Evolutionary conservation across 1,140 invertebrate genomes (phyloP).

Genomic region (Orius insidiosus): DNA sequence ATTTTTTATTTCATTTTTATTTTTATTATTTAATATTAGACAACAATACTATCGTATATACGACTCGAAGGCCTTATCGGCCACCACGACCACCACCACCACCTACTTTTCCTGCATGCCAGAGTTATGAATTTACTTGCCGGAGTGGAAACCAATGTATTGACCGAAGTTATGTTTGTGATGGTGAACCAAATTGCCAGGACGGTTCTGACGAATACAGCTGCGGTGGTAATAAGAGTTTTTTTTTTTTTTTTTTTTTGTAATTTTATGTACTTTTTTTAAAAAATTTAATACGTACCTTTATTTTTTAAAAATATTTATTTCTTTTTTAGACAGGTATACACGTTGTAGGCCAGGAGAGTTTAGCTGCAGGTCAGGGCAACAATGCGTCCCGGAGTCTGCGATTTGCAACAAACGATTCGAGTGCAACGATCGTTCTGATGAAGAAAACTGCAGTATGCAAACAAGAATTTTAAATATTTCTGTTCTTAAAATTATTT

Average conservation of each 20-base stretch:
- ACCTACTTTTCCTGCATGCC: slow-evolving; percentile 22
- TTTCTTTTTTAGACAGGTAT: slow-evolving; percentile 25
- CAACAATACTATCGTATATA: too few species aligned
- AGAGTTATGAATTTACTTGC: slow-evolving; percentile 34
- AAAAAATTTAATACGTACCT: too few species aligned
- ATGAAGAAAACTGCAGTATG: slow-evolving; percentile 37
- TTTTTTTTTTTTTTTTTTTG: too few species aligned
- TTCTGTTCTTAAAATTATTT: too few species aligned
- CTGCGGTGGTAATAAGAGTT: slow-evolving; percentile 14
- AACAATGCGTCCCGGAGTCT: slow-evolving; percentile 22
- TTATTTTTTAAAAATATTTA: too few species aligned
- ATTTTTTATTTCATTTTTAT: too few species aligned
- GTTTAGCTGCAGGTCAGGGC: slow-evolving; percentile 35
- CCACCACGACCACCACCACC: too few species aligned
- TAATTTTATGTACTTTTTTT: too few species aligned
- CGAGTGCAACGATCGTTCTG: slow-evolving; percentile 80
- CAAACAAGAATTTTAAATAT: too few species aligned
- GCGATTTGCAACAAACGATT: slow-evolving; percentile 70
- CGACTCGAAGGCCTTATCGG: too few species aligned
- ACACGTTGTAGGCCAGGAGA: slow-evolving; percentile 33
- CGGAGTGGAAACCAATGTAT: slow-evolving; percentile 30
- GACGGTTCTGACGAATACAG: slow-evolving; percentile 49
- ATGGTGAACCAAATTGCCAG: slow-evolving; percentile 38
- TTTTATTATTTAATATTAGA: too few species aligned
- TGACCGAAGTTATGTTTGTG: slow-evolving; percentile 36